Conservation (phyloP, 2,888 invertebrate species). For the Blera fallax region DNA sequence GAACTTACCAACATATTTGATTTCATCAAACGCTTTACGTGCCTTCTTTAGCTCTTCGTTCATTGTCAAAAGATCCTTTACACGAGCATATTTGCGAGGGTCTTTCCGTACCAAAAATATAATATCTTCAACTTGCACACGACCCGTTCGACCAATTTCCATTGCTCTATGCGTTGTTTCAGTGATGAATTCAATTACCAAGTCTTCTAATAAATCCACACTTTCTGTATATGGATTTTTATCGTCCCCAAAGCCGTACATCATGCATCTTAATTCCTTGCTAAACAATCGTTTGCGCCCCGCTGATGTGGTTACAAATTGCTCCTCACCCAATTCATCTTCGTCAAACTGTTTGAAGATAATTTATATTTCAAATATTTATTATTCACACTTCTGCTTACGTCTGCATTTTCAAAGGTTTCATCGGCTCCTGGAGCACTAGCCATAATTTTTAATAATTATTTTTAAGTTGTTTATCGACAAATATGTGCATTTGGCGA, state of each 20-base stretch:
- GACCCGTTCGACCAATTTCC: constrained; percentile 98
- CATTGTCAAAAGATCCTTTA: constrained; percentile 98
- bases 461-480: background rate
- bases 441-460: constrained; percentile 19
- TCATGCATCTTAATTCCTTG: constrained; percentile 97
- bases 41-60: constrained; percentile 99
- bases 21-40: constrained; percentile 99
- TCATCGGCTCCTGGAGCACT: constrained; percentile 74
- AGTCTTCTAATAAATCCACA: constrained; percentile 97
- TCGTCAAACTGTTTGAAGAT: constrained; percentile 78
- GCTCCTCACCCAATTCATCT: constrained; percentile 87
- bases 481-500: background rate
- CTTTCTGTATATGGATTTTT: constrained; percentile 99
- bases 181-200: constrained; percentile 98
- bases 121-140: constrained; percentile 99
- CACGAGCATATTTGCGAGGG: constrained; percentile 96
- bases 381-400: constrained; percentile 55
- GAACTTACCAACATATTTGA: constrained; percentile 94
- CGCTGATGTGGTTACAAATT: constrained; percentile 86
- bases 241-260: constrained; percentile 99
- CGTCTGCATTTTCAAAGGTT: constrained; percentile 78
- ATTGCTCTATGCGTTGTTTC: constrained; percentile 97
- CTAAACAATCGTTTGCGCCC: constrained; percentile 93
- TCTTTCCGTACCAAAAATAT: constrained; percentile 98
- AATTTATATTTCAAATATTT: too few relatives aligned